Conservation (phyloP, 2,797 vertebrate genomes). For the Alcedo atthis region DNA sequence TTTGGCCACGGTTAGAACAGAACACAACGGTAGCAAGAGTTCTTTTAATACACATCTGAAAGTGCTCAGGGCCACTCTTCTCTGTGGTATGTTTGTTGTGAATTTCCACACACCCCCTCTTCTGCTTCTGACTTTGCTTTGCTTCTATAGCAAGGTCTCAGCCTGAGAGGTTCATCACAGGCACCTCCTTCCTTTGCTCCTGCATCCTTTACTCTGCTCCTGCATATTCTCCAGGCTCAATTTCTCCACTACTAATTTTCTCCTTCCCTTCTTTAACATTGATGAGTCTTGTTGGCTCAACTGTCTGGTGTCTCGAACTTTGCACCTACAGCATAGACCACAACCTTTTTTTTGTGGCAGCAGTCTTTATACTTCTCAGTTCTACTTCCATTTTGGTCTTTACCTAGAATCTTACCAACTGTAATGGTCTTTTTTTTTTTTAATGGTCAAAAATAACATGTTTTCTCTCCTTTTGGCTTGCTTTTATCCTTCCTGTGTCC, state of each 20-base stretch:
- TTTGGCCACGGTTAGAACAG: not conserved
- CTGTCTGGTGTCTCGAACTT: not conserved
- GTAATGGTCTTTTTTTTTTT: too few relatives aligned
- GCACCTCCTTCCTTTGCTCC: not conserved
- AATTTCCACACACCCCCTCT: accelerated
- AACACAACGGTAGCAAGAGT: not conserved
- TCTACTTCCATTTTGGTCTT: not conserved
- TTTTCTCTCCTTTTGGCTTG: not conserved
- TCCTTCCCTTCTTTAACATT: not conserved
- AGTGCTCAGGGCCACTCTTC: accelerated
- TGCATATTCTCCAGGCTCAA: not conserved
- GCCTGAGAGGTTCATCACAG: not conserved
- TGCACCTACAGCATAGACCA: not conserved
- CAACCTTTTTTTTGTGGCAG: not conserved
- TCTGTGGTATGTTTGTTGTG: accelerated
- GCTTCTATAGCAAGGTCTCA: not conserved
- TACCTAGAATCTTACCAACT: not conserved
- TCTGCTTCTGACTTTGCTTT: not conserved
- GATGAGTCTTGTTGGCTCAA: not conserved
- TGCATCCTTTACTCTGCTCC: not conserved
- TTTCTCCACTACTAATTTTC: not conserved
- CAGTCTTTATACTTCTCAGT: not conserved
- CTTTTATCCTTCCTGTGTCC: not conserved
- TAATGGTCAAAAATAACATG: too few relatives aligned
- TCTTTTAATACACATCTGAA: not conserved